Conservation (phyloP, 2,113 vertebrate genomes). For the Eulemur macaco region DNA sequence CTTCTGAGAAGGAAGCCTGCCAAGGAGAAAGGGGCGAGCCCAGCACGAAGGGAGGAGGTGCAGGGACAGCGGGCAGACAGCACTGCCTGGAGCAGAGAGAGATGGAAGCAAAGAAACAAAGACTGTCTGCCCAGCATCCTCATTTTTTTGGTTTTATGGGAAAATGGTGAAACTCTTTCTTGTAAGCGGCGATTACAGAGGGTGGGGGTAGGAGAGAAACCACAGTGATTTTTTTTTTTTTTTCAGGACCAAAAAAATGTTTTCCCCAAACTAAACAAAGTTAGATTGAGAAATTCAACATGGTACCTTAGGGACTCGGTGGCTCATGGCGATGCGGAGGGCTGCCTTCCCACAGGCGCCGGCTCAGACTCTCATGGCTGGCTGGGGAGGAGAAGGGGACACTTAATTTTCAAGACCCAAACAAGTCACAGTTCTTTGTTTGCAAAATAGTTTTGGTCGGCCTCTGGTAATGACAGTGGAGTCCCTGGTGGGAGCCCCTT, state of each 20-base stretch:
- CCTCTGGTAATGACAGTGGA: not conserved
- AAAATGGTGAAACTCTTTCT: constrained; percentile 59
- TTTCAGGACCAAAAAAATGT: constrained; percentile 34
- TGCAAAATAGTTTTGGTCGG: not conserved
- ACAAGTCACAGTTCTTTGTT: not conserved
- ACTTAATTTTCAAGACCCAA: not conserved
- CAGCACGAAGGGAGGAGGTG: not conserved
- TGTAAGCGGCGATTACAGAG: constrained; percentile 39
- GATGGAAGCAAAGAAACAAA: not conserved
- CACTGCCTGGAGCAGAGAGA: not conserved
- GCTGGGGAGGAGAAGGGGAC: not conserved
- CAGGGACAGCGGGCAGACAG: not conserved
- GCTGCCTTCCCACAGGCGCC: constrained; percentile 41
- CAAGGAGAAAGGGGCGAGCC: not conserved
- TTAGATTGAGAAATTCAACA: constrained; percentile 65
- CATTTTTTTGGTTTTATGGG: constrained; percentile 56
- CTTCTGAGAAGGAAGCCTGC: not conserved
- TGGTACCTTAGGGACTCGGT: constrained; percentile 46
- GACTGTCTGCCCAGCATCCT: constrained; percentile 60
- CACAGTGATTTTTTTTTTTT: constrained; percentile 51
- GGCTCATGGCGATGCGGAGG: not conserved
- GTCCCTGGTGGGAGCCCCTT: not conserved
- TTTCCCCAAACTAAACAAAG: constrained; percentile 69
- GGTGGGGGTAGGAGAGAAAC: constrained; percentile 41
- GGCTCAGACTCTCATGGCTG: not conserved